Conservation (phyloP, 2,797 vertebrate genomes). For the Melanogrammus aeglefinus region DNA sequence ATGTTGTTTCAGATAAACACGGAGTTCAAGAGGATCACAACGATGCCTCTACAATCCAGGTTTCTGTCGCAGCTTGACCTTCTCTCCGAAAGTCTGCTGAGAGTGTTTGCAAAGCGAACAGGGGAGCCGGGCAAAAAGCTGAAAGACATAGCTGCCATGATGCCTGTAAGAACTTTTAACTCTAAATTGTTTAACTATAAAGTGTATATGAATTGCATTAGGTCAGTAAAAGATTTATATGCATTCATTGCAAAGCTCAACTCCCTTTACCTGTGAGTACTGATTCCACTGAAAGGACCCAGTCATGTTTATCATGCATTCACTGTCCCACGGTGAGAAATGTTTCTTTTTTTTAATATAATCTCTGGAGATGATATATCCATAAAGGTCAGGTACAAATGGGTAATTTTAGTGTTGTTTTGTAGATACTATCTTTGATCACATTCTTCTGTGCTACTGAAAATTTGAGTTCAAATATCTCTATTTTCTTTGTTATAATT, state of each 20-base stretch:
- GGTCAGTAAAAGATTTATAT: constrained; percentile 2
- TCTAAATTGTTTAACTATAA: too few relatives aligned
- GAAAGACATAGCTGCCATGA: constrained; percentile 6
- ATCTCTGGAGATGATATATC: neutral
- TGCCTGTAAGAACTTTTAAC: too few relatives aligned
- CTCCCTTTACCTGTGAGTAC: neutral
- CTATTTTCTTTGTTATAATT: too few relatives aligned
- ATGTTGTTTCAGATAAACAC: constrained; percentile 22
- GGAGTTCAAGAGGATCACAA: constrained; percentile 25
- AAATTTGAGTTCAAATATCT: too few relatives aligned
- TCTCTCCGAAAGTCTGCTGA: constrained; percentile 10
- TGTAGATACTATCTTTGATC: neutral
- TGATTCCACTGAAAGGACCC: neutral
- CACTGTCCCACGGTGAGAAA: too few relatives aligned
- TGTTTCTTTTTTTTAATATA: too few relatives aligned
- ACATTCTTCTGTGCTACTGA: neutral
- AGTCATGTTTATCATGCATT: neutral
- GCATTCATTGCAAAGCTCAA: constrained; percentile 15
- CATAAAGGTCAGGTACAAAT: neutral
- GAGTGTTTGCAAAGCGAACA: constrained; percentile 11
- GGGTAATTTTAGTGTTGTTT: neutral
- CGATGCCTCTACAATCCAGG: too few relatives aligned
- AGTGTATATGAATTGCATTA: too few relatives aligned
- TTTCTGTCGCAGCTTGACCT: constrained; percentile 28
- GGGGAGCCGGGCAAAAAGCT: constrained; percentile 18